These are phyloP conservation scores for Sphyrna mokarran DNA, from an alignment of 2,113 vertebrate genomes.

Conservation along the genomic window DNA sequence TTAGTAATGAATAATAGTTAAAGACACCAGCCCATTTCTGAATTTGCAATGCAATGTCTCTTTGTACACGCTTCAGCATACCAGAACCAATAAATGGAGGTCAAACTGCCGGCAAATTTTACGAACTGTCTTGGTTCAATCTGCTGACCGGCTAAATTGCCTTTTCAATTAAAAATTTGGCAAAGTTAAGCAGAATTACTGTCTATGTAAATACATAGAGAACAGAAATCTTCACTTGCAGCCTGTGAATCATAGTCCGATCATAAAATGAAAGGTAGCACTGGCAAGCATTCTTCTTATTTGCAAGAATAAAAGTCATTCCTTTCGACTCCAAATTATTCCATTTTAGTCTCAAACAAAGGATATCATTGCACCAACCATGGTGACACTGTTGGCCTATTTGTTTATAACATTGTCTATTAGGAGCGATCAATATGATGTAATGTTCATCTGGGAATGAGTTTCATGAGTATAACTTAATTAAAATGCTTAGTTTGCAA, in stretches of 20 bases:
- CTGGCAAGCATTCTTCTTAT: not conserved
- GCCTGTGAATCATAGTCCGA: not conserved
- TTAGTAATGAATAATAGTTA: not conserved
- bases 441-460: constrained; percentile 7
- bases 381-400: not conserved
- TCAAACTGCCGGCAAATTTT: not conserved
- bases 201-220: not conserved
- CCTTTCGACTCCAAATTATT: not conserved
- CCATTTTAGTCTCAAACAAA: not conserved
- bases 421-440: not conserved
- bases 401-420: constrained; percentile 4
- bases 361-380: not conserved
- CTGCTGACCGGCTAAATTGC: not conserved
- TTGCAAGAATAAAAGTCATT: not conserved
- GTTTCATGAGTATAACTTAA: not conserved
- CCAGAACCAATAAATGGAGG: not conserved
- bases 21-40: not conserved
- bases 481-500: not conserved
- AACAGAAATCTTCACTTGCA: not conserved
- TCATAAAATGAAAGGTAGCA: not conserved
- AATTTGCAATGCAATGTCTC: not conserved
- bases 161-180: constrained; percentile 10
- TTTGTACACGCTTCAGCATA: not conserved
- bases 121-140: not conserved
- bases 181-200: not conserved